These are phyloP conservation scores for Zaprionus lineosus DNA, from an alignment of 2,888 invertebrate species.

Conservation along the genomic window DNA sequence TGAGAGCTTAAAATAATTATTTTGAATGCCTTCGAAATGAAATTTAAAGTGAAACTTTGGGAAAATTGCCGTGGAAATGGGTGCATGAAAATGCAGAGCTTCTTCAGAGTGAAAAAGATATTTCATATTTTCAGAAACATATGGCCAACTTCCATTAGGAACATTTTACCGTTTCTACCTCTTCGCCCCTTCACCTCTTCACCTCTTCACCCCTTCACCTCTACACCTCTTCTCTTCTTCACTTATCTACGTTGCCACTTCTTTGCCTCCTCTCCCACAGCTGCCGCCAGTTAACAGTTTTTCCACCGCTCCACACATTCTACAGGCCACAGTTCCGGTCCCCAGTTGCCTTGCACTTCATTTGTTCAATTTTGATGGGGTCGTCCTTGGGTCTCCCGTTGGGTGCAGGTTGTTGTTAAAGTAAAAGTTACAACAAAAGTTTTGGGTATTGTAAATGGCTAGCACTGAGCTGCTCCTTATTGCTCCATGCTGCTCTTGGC, in stretches of 20 bases:
- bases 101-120: slow-evolving; percentile 4
- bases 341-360: slow-evolving; percentile 61
- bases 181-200: too few species aligned
- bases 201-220: too few species aligned
- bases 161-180: too few species aligned
- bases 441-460: slow-evolving; percentile 35
- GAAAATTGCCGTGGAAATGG: too few species aligned
- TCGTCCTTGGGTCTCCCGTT: slow-evolving; percentile 13
- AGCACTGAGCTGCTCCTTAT: background rate
- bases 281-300: slow-evolving; percentile 45
- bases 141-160: slow-evolving; percentile 53
- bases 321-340: slow-evolving; percentile 13
- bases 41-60: background rate
- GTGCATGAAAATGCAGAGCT: slow-evolving; percentile 19
- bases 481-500: slow-evolving; percentile 5
- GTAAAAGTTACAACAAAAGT: slow-evolving; percentile 50
- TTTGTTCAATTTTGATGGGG: slow-evolving; percentile 61
- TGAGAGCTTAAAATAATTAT: too few species aligned
- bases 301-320: slow-evolving; percentile 8
- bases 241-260: too few species aligned
- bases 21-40: too few species aligned
- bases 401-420: slow-evolving; percentile 17
- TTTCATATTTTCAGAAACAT: slow-evolving; percentile 38
- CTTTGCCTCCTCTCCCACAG: slow-evolving; percentile 8
- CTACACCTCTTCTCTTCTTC: too few species aligned